Evolutionary conservation across 2,797 vertebrate genomes (phyloP).

Genomic region (Sebastes nivosus): DNA sequence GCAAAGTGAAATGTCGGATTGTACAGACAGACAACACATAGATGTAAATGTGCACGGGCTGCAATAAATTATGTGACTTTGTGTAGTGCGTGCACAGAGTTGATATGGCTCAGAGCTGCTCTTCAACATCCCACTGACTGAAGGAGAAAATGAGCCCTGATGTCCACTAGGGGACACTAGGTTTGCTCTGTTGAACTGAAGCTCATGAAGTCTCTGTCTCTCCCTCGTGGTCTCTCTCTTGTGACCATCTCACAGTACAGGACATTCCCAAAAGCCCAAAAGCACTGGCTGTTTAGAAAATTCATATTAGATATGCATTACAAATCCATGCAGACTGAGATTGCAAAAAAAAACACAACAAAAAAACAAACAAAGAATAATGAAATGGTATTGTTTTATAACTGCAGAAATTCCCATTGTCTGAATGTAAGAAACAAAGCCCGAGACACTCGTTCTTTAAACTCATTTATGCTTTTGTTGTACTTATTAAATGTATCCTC

Average conservation of each 20-base stretch:
- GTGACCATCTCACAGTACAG: conserved; percentile 31
- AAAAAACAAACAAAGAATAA: conserved; percentile 19
- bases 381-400: conserved; percentile 18
- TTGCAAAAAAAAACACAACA: neutral
- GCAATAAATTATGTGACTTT: conserved; percentile 38
- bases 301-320: conserved; percentile 52
- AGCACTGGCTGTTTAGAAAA: conserved; percentile 60
- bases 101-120: conserved; percentile 23
- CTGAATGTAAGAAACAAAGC: neutral
- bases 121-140: neutral
- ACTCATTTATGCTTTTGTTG: neutral
- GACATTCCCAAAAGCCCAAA: conserved; percentile 50
- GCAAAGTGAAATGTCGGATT: conserved; percentile 51
- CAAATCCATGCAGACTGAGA: conserved; percentile 52
- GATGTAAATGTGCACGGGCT: conserved; percentile 34
- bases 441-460: neutral
- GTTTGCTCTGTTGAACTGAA: conserved; percentile 37
- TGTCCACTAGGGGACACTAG: conserved; percentile 77
- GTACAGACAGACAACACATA: conserved; percentile 29
- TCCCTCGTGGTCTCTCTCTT: neutral
- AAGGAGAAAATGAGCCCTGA: conserved; percentile 17
- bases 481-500: neutral
- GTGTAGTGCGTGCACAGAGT: neutral
- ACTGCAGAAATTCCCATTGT: conserved; percentile 17
- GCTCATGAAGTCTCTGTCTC: conserved; percentile 29